Percentiles rank a stretch among this genome's conserved stretches.
Evolutionary conservation across 2,888 invertebrate species (phyloP).

Genomic region (Portevinia maculata): DNA sequence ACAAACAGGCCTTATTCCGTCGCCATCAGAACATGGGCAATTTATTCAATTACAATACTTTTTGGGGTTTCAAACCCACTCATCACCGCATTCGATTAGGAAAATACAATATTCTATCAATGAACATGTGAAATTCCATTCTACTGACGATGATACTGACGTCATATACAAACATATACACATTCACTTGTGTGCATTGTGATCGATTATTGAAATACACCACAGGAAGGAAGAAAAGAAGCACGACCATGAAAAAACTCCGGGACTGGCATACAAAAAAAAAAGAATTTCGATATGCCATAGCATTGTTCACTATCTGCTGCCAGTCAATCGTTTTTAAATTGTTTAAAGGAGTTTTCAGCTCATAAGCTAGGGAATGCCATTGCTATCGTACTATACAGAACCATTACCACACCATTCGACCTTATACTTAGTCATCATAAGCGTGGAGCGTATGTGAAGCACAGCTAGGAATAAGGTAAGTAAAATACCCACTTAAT

Average conservation of each 20-base stretch:
- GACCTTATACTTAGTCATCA: constrained; percentile 65
- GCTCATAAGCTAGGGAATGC: neutral
- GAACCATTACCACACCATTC: neutral
- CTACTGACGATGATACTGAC: constrained; percentile 30
- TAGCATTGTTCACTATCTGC: constrained; percentile 4
- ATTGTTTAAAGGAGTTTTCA: constrained; percentile 22
- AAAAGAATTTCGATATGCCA: neutral
- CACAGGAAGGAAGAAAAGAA: constrained; percentile 15
- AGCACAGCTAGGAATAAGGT: constrained; percentile 13
- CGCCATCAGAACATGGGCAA: constrained; percentile 6
- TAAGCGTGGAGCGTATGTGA: neutral
- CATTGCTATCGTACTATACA: neutral
- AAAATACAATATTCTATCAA: neutral
- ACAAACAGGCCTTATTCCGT: constrained; percentile 8
- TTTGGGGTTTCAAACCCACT: neutral
- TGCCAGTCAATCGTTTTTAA: constrained; percentile 28
- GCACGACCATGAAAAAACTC: constrained; percentile 17
- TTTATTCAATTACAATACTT: constrained; percentile 36
- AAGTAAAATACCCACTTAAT: constrained; percentile 55
- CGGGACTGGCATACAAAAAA: neutral
- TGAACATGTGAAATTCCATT: constrained; percentile 18
- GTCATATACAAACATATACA: constrained; percentile 12
- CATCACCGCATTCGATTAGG: neutral
- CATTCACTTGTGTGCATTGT: constrained; percentile 21
- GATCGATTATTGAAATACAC: constrained; percentile 44